Evolutionary conservation across 2,888 invertebrate genomes (phyloP).

Genomic region (Sarcophaga carnaria): DNA sequence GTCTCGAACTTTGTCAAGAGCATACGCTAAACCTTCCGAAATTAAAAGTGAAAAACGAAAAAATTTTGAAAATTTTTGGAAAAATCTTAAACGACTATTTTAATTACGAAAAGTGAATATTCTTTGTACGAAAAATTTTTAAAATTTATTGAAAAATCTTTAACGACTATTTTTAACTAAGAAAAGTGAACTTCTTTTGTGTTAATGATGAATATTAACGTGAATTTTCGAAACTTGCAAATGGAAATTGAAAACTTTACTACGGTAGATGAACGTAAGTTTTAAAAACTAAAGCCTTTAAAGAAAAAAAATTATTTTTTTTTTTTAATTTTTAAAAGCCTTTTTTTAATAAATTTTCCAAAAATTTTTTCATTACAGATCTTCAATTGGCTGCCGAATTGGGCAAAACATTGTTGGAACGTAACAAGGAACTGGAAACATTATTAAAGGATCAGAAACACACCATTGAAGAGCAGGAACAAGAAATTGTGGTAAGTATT

Average conservation of each 20-base stretch:
- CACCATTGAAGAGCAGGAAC: conserved; percentile 93
- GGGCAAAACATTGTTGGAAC: conserved; percentile 95
- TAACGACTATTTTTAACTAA: too few relatives aligned
- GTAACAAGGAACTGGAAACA: conserved; percentile 95
- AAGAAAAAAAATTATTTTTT: background rate
- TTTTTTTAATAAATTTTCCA: background rate
- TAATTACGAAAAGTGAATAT: too few relatives aligned
- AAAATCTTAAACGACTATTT: too few relatives aligned
- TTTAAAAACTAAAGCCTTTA: background rate
- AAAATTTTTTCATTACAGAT: conserved; percentile 86
- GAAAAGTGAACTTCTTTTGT: background rate
- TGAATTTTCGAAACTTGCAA: conserved; percentile 57
- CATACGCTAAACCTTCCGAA: conserved; percentile 6
- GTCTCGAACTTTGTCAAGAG: conserved; percentile 44
- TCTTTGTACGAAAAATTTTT: too few relatives aligned
- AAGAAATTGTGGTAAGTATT: conserved; percentile 93
- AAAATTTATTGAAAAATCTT: too few relatives aligned
- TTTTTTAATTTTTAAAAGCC: background rate
- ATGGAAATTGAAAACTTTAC: conserved; percentile 62
- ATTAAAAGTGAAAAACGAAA: conserved; percentile 17
- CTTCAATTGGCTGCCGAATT: conserved; percentile 97
- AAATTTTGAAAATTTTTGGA: too few relatives aligned
- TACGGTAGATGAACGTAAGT: conserved; percentile 67
- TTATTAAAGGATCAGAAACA: conserved; percentile 92
- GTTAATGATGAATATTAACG: conserved; percentile 43